phyloP scores from a whole-genome alignment of 2,888 invertebrate species.

The Caenorhabditis zanzibari region DNA sequence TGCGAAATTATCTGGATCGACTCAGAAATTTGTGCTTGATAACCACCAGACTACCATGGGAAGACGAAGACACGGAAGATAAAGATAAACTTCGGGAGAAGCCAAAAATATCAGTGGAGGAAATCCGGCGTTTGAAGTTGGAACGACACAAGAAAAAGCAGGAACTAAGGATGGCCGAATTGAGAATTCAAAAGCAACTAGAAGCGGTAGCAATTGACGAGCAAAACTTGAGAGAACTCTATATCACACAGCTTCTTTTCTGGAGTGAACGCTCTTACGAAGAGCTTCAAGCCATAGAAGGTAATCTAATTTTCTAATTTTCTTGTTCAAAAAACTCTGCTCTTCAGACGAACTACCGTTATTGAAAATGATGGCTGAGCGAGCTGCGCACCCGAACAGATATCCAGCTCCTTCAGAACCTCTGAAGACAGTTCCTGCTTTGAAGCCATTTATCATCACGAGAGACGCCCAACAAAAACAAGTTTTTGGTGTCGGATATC shows the following conservation, averaged over 20 bases:
- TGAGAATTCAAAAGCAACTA: constrained; percentile 40
- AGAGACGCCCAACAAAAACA: constrained; percentile 92
- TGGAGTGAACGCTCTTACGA: constrained; percentile 74
- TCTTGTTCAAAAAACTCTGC: not conserved
- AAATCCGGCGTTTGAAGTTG: constrained; percentile 58
- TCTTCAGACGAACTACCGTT: constrained; percentile 71
- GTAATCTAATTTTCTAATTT: constrained; percentile 42
- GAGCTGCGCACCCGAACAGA: constrained; percentile 19
- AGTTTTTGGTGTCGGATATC: constrained; percentile 95
- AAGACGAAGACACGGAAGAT: constrained; percentile 48
- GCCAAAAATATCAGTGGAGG: constrained; percentile 35
- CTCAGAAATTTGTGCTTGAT: constrained; percentile 72
- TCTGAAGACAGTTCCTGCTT: constrained; percentile 12
- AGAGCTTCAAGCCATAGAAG: constrained; percentile 76
- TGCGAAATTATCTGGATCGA: constrained; percentile 74
- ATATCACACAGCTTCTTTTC: constrained; percentile 73
- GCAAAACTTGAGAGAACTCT: constrained; percentile 70
- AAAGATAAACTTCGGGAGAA: constrained; percentile 41
- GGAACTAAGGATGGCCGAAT: constrained; percentile 51
- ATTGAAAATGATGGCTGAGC: constrained; percentile 68
- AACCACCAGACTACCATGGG: constrained; percentile 72
- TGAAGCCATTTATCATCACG: constrained; percentile 92
- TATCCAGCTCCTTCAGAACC: constrained; percentile 22
- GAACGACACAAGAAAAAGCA: constrained; percentile 59
- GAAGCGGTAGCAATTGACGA: constrained; percentile 65